Percentiles rank a stretch among this genome's conserved stretches.
Conservation (phyloP, 2,797 vertebrate genomes). For the Hippocampus kuda region DNA sequence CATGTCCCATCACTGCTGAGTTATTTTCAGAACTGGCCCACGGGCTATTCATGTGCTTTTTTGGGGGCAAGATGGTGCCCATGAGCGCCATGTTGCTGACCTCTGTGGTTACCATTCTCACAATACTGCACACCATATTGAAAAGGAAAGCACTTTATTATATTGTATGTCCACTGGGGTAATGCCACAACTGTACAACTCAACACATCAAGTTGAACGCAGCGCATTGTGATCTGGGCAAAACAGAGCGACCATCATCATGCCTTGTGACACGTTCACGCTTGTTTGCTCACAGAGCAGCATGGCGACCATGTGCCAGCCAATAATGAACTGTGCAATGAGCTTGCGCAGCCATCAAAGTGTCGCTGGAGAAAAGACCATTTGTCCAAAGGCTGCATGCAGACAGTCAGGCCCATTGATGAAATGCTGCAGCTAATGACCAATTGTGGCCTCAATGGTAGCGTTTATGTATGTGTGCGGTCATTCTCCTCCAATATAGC, state of each 20-base stretch:
- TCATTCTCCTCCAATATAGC: slow-evolving; percentile 14
- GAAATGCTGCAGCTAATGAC: slow-evolving; percentile 51
- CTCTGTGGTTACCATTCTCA: too few species aligned
- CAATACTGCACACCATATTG: too few species aligned
- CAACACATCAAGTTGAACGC: too few species aligned
- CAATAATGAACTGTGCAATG: slow-evolving; percentile 55
- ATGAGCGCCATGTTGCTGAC: too few species aligned
- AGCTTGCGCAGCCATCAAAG: slow-evolving; percentile 43
- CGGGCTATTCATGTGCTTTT: background rate
- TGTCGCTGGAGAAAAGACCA: slow-evolving; percentile 39
- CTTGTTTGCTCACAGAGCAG: slow-evolving; percentile 24
- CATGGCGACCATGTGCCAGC: slow-evolving; percentile 40
- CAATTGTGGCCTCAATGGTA: slow-evolving; percentile 42
- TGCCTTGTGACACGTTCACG: slow-evolving; percentile 55
- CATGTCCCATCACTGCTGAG: background rate
- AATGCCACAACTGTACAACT: too few species aligned
- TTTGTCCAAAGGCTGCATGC: slow-evolving; percentile 46
- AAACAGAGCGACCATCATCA: slow-evolving; percentile 27
- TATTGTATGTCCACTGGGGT: too few species aligned
- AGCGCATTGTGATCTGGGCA: too few species aligned
- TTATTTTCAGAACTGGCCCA: too few species aligned
- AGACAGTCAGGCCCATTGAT: slow-evolving; percentile 60
- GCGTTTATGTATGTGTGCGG: slow-evolving; percentile 18
- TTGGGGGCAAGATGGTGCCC: background rate
- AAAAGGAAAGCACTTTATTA: too few species aligned